Evolutionary conservation across 2,888 invertebrate species (phyloP).

Genomic region (Meandrusa payeni): DNA sequence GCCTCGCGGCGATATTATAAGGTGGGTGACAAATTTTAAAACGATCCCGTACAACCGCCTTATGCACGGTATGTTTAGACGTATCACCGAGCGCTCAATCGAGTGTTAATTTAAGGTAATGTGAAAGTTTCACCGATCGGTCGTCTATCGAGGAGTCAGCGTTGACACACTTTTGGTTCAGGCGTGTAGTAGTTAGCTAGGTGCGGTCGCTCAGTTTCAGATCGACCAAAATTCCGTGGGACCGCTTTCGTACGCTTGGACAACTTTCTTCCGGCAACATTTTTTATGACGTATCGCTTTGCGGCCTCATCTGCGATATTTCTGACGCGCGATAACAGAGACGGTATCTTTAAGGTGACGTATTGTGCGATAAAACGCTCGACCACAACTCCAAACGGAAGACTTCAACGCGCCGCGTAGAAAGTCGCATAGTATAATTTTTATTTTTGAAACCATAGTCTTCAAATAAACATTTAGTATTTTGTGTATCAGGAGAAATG

Average conservation of each 20-base stretch:
- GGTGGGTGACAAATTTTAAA: slow-evolving; percentile 49
- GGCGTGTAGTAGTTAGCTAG: slow-evolving; percentile 70
- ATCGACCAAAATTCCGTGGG: slow-evolving; percentile 72
- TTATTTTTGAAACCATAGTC: slow-evolving; percentile 1
- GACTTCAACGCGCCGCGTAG: slow-evolving; percentile 68
- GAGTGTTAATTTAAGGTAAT: slow-evolving; percentile 74
- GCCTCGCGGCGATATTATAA: slow-evolving; percentile 66
- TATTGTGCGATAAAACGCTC: slow-evolving; percentile 31
- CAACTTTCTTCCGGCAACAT: slow-evolving; percentile 67
- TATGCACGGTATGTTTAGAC: slow-evolving; percentile 39
- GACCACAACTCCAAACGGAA: slow-evolving; percentile 47
- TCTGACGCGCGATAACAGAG: slow-evolving; percentile 16
- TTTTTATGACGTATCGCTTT: slow-evolving; percentile 35
- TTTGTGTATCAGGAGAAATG: no score
- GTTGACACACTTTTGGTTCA: slow-evolving; percentile 78
- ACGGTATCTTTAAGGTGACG: slow-evolving; percentile 10
- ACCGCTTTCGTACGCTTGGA: slow-evolving; percentile 62
- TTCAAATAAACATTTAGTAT: no score
- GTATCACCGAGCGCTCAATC: slow-evolving; percentile 44
- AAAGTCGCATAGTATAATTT: slow-evolving; percentile 8
- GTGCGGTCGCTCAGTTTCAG: slow-evolving; percentile 65
- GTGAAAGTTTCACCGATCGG: slow-evolving; percentile 76
- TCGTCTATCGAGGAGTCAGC: slow-evolving; percentile 68
- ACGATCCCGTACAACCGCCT: slow-evolving; percentile 23
- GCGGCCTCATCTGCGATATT: slow-evolving; percentile 30